phyloP scores from a whole-genome alignment of 2,888 invertebrate species.

The Latrodectus hesperus region DNA sequence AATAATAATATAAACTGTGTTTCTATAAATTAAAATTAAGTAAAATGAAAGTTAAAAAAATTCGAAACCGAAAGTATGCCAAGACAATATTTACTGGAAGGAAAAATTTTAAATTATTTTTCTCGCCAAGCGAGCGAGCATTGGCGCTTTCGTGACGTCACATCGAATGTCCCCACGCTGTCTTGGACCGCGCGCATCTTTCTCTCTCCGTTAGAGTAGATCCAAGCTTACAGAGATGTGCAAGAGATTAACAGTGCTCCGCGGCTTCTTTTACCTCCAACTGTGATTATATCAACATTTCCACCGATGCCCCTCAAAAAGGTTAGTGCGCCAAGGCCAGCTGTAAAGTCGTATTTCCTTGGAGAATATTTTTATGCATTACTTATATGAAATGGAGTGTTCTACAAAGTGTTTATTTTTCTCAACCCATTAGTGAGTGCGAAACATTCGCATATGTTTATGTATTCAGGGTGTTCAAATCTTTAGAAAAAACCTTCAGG shows the following conservation, averaged over 20 bases:
- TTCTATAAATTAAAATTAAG: too few relatives aligned
- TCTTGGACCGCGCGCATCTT: slow-evolving; percentile 50
- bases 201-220: slow-evolving; percentile 14
- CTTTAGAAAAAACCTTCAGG: not conserved
- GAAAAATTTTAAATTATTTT: too few relatives aligned
- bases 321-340: slow-evolving; percentile 37
- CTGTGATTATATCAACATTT: slow-evolving; percentile 7
- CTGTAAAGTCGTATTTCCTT: not conserved
- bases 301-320: slow-evolving; percentile 58
- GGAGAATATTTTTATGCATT: too few relatives aligned
- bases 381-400: not conserved
- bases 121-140: slow-evolving; percentile 12
- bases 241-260: slow-evolving; percentile 6
- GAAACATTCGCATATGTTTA: not conserved
- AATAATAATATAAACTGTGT: too few relatives aligned
- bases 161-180: slow-evolving; percentile 57
- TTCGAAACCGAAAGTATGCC: too few relatives aligned
- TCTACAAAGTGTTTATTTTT: not conserved
- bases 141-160: slow-evolving; percentile 42
- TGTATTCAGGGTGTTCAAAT: not conserved
- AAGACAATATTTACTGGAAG: too few relatives aligned
- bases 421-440: not conserved
- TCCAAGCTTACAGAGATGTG: slow-evolving; percentile 23
- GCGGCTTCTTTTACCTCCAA: not conserved
- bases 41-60: too few relatives aligned